These are phyloP conservation scores for Tenthredo notha DNA, from an alignment of 2,888 invertebrate genomes.

Conservation along the genomic window DNA sequence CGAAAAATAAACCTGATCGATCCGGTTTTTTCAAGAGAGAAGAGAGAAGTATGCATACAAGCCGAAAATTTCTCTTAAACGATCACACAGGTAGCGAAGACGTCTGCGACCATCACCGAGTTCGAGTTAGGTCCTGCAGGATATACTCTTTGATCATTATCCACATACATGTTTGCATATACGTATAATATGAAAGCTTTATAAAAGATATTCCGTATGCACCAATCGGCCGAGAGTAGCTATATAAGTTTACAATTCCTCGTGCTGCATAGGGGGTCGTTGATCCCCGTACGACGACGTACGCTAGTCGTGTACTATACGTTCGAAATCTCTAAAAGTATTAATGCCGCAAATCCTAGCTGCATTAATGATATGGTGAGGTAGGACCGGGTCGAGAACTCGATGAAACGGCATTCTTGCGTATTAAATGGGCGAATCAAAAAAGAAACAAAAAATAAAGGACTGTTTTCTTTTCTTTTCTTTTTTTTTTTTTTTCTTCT, in stretches of 20 bases:
- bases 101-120: background rate
- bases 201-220: background rate
- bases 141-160: background rate
- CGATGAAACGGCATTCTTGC: background rate
- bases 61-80: conserved; percentile 16
- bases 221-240: background rate
- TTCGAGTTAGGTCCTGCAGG: background rate
- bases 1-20: conserved; percentile 34
- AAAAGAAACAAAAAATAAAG: background rate
- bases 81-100: background rate
- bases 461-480: background rate
- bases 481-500: background rate
- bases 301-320: background rate
- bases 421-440: background rate
- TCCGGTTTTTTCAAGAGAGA: conserved; percentile 51
- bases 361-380: background rate
- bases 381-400: conserved; percentile 24
- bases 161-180: background rate
- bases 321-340: conserved; percentile 21
- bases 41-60: conserved; percentile 29
- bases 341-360: background rate
- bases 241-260: background rate
- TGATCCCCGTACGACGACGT: conserved; percentile 1
- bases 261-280: background rate
- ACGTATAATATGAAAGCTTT: background rate